phyloP scores from a whole-genome alignment of 2,797 vertebrate species.

The Acrossocheilus fasciatus region DNA sequence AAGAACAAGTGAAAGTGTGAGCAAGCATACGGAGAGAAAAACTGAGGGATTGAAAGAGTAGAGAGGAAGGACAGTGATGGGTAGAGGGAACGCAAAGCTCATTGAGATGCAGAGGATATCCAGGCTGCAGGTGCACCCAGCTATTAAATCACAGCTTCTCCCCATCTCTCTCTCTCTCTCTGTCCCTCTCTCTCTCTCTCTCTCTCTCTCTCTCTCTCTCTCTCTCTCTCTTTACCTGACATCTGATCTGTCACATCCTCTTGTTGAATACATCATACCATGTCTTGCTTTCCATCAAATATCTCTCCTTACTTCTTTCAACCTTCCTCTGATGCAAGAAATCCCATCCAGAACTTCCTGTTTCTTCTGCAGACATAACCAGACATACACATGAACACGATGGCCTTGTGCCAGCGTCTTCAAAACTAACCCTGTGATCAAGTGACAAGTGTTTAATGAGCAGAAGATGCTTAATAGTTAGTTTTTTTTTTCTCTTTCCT shows the following conservation, averaged over 20 bases:
- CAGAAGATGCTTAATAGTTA: background rate
- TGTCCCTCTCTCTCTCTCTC: conserved; percentile 33
- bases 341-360: conserved; percentile 3
- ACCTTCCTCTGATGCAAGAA: conserved; percentile 33
- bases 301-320: conserved; percentile 35
- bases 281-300: conserved; percentile 49
- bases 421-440: conserved; percentile 16
- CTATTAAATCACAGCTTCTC: conserved; percentile 81
- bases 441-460: background rate
- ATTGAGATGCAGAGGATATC: conserved; percentile 85
- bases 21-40: conserved; percentile 57
- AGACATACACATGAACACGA: background rate
- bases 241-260: conserved; percentile 44
- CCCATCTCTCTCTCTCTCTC: conserved; percentile 26
- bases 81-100: conserved; percentile 69
- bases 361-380: conserved; percentile 21
- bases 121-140: conserved; percentile 83
- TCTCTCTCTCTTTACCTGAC: conserved; percentile 33
- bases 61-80: conserved; percentile 49
- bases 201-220: conserved; percentile 41
- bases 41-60: conserved; percentile 33
- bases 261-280: conserved; percentile 42
- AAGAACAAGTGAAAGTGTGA: conserved; percentile 37
- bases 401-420: conserved; percentile 8
- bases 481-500: too few relatives aligned